Evolutionary conservation across 2,797 vertebrate species (phyloP).

Genomic region (Pipistrellus nathusii): DNA sequence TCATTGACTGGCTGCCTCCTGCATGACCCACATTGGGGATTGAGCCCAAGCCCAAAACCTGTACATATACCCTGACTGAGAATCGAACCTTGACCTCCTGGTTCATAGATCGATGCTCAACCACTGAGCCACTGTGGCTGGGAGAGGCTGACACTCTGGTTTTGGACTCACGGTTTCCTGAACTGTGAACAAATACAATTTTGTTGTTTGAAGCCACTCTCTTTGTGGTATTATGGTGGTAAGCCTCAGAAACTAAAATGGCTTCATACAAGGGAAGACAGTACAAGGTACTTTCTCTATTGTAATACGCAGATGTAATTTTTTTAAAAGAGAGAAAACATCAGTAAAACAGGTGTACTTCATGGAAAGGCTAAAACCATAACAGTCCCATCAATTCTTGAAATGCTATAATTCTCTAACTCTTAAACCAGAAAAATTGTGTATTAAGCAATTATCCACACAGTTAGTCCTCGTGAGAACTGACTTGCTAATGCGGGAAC

Average conservation of each 20-base stretch:
- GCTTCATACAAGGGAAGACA: background rate
- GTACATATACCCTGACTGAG: no score
- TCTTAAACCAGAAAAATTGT: background rate
- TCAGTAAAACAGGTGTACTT: background rate
- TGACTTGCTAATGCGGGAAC: background rate
- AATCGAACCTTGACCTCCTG: no score
- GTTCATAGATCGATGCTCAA: no score
- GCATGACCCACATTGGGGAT: no score
- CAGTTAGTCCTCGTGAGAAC: background rate
- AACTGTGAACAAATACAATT: background rate
- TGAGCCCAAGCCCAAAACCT: no score
- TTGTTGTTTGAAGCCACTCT: background rate
- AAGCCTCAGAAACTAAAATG: background rate
- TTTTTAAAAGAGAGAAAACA: background rate
- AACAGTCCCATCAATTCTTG: background rate
- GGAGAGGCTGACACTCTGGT: background rate
- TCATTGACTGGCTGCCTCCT: no score
- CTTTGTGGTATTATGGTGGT: background rate
- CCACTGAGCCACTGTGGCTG: no score
- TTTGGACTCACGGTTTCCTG: background rate
- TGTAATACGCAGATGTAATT: background rate
- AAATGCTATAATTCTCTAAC: slow-evolving; percentile 19
- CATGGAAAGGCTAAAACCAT: slow-evolving; percentile 11
- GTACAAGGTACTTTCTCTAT: background rate
- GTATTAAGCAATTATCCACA: background rate